Percentiles rank a stretch among this genome's conserved stretches.
phyloP scores from a whole-genome alignment of 2,888 invertebrate genomes.

The Syrista parreyssii region DNA sequence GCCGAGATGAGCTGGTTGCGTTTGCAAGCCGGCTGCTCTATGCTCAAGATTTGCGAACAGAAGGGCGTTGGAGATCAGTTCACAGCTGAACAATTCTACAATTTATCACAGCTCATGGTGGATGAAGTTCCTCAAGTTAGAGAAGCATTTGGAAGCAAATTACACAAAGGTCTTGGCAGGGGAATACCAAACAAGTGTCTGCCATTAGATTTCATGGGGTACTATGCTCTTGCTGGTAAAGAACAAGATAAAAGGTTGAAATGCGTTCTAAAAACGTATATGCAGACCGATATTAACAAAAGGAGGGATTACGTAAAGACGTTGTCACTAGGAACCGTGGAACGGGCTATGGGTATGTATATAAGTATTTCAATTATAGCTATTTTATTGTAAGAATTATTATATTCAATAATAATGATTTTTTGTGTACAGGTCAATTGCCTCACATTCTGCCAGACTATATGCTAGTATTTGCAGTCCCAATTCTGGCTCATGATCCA shows the following conservation, averaged over 20 bases:
- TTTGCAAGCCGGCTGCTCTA: slow-evolving; percentile 92
- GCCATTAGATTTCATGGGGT: slow-evolving; percentile 96
- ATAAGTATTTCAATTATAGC: slow-evolving; percentile 27
- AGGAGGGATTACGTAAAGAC: slow-evolving; percentile 92
- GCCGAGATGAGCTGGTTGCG: slow-evolving; percentile 95
- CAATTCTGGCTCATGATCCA: slow-evolving; percentile 94
- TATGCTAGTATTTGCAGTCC: slow-evolving; percentile 96
- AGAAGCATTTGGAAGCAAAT: slow-evolving; percentile 87
- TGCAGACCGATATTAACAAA: slow-evolving; percentile 88
- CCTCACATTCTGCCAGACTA: slow-evolving; percentile 95
- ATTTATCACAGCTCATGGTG: slow-evolving; percentile 91
- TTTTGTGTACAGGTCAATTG: slow-evolving; percentile 70
- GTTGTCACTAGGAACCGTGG: slow-evolving; percentile 76
- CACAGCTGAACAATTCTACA: slow-evolving; percentile 94
- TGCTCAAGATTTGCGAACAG: slow-evolving; percentile 97
- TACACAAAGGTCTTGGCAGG: slow-evolving; percentile 88
- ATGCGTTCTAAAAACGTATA: slow-evolving; percentile 78
- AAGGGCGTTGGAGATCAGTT: slow-evolving; percentile 96
- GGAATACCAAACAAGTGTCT: slow-evolving; percentile 91
- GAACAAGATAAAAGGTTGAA: slow-evolving; percentile 86
- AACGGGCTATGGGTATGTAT: slow-evolving; percentile 61
- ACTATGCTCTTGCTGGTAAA: slow-evolving; percentile 90
- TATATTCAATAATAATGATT: slow-evolving; percentile 1
- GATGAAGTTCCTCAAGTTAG: slow-evolving; percentile 88
- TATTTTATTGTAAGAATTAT: slow-evolving; percentile 23